These are phyloP conservation scores for Mareca strepera DNA, from an alignment of 2,797 vertebrate species.

Conservation along the genomic window DNA sequence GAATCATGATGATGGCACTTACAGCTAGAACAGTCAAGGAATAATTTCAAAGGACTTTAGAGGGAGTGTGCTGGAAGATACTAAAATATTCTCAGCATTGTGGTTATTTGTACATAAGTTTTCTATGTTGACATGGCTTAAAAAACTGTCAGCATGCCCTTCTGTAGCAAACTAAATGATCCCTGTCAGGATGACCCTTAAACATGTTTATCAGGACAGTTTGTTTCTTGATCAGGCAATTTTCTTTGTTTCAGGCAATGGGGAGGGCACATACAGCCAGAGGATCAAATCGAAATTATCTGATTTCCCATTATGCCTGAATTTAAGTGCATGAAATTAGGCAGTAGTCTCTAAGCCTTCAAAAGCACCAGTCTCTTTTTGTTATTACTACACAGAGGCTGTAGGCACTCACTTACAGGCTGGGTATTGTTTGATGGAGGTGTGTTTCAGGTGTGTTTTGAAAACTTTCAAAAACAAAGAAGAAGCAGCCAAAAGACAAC, in stretches of 20 bases:
- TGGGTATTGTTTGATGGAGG: neutral
- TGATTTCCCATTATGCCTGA: neutral
- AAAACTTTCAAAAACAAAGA: neutral
- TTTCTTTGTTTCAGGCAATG: neutral
- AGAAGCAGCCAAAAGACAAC: neutral
- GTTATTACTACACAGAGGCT: neutral
- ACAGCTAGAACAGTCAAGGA: neutral
- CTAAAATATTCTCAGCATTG: neutral
- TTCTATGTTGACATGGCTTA: rapidly evolving
- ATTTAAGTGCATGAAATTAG: neutral
- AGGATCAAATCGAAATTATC: neutral
- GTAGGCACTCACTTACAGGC: neutral
- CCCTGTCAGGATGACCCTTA: neutral
- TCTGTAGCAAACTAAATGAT: neutral
- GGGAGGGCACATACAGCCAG: neutral
- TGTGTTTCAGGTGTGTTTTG: neutral
- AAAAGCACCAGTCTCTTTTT: neutral
- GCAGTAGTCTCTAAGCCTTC: neutral
- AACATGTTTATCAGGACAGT: neutral
- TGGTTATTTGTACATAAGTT: neutral
- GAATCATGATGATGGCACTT: neutral
- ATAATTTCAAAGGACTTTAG: neutral
- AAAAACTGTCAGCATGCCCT: neutral
- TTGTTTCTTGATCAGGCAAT: neutral
- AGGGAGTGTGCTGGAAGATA: neutral